These are phyloP conservation scores for Oxyruncus cristatus DNA, from an alignment of 2,113 vertebrate species.

Conservation along the genomic window DNA sequence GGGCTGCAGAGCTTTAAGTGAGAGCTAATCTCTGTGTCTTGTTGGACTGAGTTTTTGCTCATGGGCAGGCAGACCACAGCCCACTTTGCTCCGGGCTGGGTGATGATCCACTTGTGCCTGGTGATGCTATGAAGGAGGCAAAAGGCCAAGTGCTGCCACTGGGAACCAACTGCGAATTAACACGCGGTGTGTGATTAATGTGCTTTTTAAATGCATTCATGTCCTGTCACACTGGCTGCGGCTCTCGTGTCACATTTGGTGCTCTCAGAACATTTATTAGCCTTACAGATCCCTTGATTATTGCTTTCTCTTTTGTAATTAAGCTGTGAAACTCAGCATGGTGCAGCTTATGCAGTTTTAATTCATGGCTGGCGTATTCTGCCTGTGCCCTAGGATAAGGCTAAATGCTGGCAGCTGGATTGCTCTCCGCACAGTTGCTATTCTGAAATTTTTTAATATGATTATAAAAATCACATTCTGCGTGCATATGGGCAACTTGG, in stretches of 20 bases:
- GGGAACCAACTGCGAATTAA: constrained; percentile 19
- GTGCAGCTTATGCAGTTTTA: constrained; percentile 11
- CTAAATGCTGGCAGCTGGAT: constrained; percentile 44
- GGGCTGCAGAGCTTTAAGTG: background rate
- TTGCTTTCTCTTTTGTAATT: constrained; percentile 59
- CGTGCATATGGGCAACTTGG: background rate
- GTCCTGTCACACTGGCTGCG: background rate
- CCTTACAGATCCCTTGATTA: constrained; percentile 59
- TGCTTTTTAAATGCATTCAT: constrained; percentile 3
- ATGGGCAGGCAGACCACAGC: fast-evolving
- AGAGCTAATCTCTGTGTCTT: background rate
- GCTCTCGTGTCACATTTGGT: constrained; percentile 27
- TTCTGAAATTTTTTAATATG: constrained; percentile 1
- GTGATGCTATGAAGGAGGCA: background rate
- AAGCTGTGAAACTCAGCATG: constrained; percentile 47
- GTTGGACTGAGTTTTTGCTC: background rate
- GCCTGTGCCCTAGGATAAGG: constrained; percentile 22
- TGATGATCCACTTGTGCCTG: fast-evolving
- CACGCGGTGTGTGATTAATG: background rate
- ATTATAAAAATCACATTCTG: constrained; percentile 34
- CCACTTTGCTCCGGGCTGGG: background rate
- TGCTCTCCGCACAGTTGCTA: constrained; percentile 17
- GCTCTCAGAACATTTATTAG: constrained; percentile 57
- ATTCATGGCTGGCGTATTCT: background rate
- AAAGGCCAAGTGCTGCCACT: background rate